A percentile compares a stretch with the other conserved stretches of the same genome.
phyloP scores from a whole-genome alignment of 2,888 invertebrate species.

The Caenorhabditis uteleia region DNA sequence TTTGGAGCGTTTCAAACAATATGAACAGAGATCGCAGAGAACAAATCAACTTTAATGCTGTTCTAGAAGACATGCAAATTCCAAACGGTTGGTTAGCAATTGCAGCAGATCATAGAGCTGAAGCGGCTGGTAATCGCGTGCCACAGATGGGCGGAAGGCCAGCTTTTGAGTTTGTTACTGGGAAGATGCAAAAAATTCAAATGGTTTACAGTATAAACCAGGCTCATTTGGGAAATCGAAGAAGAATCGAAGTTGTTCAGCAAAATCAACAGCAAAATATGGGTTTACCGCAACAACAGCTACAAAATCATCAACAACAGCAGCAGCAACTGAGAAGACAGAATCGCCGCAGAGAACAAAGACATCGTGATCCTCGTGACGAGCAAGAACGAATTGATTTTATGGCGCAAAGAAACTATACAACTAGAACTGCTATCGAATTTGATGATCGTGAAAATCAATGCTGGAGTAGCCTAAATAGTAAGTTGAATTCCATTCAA shows the following conservation, averaged over 20 bases:
- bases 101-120: conserved; percentile 22
- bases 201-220: too few species aligned
- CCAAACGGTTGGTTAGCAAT: too few species aligned
- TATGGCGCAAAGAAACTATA: conserved; percentile 6
- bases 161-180: conserved; percentile 2
- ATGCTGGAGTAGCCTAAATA: conserved; percentile 13
- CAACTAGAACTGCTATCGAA: conserved; percentile 21
- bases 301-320: conserved; percentile 9
- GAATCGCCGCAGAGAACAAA: conserved; percentile 1
- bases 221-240: too few species aligned
- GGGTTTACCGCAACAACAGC: conserved; percentile 9
- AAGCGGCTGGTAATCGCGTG: conserved; percentile 27
- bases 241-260: too few species aligned
- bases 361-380: conserved; percentile 6
- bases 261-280: too few species aligned
- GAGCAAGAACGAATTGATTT: conserved; percentile 18
- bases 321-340: conserved; percentile 8
- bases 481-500: conserved; percentile 2
- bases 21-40: too few species aligned
- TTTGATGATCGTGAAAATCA: conserved; percentile 14
- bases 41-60: too few species aligned
- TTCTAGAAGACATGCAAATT: too few species aligned
- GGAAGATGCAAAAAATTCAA: too few species aligned
- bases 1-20: too few species aligned
- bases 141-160: conserved; percentile 4